These are phyloP conservation scores for Chelonia mydas DNA, from an alignment of 2,797 vertebrate species.

Conservation along the genomic window DNA sequence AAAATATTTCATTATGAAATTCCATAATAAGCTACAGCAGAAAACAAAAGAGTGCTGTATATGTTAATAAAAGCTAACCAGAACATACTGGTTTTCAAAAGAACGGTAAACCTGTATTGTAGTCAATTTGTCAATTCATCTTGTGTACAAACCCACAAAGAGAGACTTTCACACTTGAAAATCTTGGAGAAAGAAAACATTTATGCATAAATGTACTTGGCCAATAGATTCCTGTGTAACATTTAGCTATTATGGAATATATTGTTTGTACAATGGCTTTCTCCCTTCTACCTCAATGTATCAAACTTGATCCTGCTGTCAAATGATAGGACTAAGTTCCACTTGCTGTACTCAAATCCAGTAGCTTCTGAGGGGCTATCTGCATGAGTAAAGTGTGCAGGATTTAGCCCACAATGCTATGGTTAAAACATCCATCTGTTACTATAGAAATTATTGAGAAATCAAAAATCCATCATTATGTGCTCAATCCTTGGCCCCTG, in stretches of 20 bases:
- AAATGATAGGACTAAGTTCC: neutral
- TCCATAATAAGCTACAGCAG: accelerated
- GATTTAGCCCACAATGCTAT: accelerated
- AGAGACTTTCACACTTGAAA: neutral
- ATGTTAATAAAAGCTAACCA: neutral
- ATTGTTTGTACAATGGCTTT: neutral
- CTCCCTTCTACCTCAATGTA: neutral
- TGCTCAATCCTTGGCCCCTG: neutral
- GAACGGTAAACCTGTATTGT: conserved; percentile 3
- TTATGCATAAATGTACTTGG: neutral
- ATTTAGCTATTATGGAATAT: neutral
- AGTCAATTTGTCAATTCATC: neutral
- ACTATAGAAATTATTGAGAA: accelerated
- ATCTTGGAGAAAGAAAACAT: neutral
- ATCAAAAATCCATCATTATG: accelerated
- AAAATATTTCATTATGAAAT: accelerated
- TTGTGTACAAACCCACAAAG: neutral
- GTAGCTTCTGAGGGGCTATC: accelerated
- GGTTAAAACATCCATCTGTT: accelerated
- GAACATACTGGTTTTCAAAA: neutral
- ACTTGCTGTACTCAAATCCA: accelerated
- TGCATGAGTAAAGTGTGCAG: neutral
- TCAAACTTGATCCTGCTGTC: neutral
- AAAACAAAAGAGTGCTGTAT: neutral
- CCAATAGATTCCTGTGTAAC: neutral